Conservation (phyloP, 2,797 vertebrate genomes). For the Galagoides demidoff region DNA sequence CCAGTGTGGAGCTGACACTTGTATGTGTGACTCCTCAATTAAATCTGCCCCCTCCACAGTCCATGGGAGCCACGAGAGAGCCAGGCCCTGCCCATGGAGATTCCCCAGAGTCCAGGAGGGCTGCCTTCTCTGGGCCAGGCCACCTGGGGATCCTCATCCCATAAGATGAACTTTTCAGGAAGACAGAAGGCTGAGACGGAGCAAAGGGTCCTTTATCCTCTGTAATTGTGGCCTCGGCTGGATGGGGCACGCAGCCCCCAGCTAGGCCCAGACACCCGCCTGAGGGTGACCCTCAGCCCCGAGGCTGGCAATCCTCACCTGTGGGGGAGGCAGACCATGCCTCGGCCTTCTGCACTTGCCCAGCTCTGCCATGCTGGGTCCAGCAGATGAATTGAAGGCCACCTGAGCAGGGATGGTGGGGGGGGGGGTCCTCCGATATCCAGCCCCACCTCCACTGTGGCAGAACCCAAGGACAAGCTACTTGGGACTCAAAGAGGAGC, state of each 20-base stretch:
- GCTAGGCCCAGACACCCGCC: neutral
- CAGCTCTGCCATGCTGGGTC: accelerated
- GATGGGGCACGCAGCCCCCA: too few relatives aligned
- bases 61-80: too few relatives aligned
- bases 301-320: neutral
- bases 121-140: too few relatives aligned
- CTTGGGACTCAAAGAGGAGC: neutral
- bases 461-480: neutral
- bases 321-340: neutral
- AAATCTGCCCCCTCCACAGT: too few relatives aligned
- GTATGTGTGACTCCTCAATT: too few relatives aligned
- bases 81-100: too few relatives aligned
- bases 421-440: too few relatives aligned
- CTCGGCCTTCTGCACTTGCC: too few relatives aligned
- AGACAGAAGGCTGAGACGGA: too few relatives aligned
- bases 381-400: neutral
- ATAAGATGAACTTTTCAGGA: neutral
- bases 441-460: neutral
- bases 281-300: neutral
- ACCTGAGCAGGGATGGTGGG: neutral
- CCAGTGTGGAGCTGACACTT: too few relatives aligned
- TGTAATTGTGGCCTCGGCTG: neutral
- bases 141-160: neutral
- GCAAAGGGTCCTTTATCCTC: neutral
- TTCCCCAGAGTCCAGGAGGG: too few relatives aligned